These are phyloP conservation scores for Sepiola atlantica DNA, from an alignment of 2,888 invertebrate species.

Conservation along the genomic window DNA sequence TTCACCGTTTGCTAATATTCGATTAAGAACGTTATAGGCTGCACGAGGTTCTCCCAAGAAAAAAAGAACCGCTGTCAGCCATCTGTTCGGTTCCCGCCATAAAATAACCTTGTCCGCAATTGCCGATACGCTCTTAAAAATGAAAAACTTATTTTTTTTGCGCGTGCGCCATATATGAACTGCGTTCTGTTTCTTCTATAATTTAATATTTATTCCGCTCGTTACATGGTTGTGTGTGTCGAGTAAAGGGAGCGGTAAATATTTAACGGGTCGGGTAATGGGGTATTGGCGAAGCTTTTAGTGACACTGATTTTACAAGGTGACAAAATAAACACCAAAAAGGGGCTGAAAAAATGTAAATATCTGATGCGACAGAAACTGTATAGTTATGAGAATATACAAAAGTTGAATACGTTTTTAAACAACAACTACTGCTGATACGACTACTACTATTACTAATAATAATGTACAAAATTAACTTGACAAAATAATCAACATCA, in stretches of 20 bases:
- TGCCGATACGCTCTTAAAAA: background rate
- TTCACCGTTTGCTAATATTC: background rate
- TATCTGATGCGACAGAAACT: background rate
- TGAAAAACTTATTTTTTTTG: background rate
- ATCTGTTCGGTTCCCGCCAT: background rate
- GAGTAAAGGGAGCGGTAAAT: background rate
- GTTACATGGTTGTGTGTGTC: background rate
- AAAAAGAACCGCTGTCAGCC: background rate
- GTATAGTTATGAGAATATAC: background rate
- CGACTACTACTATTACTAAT: background rate
- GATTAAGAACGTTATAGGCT: slow-evolving; percentile 9
- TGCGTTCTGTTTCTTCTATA: background rate
- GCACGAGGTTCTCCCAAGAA: background rate
- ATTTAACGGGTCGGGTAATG: background rate
- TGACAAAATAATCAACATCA: no score
- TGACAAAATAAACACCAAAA: no score
- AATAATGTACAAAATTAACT: no score
- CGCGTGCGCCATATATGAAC: background rate
- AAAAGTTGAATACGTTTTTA: no score
- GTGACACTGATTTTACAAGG: background rate
- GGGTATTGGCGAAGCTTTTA: background rate
- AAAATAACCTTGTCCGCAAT: background rate
- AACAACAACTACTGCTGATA: background rate
- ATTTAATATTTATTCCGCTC: background rate
- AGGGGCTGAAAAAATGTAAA: no score